Conservation (phyloP, 1,140 invertebrate genomes). For the Protaetia brevitarsis region DNA sequence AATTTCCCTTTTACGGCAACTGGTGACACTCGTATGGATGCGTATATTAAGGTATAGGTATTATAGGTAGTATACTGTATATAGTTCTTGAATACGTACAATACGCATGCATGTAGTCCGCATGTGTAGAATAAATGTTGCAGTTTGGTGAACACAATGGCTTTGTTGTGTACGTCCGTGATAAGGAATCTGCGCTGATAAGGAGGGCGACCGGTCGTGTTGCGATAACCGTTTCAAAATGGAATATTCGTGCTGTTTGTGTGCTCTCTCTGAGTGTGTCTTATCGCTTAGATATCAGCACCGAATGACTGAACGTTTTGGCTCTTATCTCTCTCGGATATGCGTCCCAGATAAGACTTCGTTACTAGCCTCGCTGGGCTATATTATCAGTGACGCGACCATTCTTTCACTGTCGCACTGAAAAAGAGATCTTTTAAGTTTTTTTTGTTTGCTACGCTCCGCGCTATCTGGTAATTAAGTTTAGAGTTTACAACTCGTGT, state of each 20-base stretch:
- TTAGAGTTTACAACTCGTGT: not conserved
- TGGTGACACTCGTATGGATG: too few relatives aligned
- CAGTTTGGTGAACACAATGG: slow-evolving; percentile 36
- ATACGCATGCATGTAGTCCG: too few relatives aligned
- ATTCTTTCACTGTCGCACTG: not conserved
- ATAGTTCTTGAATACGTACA: too few relatives aligned
- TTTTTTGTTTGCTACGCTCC: slow-evolving; percentile 8
- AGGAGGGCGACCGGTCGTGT: slow-evolving; percentile 42
- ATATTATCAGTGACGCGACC: slow-evolving; percentile 17
- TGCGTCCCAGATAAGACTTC: slow-evolving; percentile 21
- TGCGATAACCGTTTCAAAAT: slow-evolving; percentile 44
- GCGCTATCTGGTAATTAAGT: slow-evolving; percentile 11
- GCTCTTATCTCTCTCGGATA: slow-evolving; percentile 32
- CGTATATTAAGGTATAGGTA: too few relatives aligned
- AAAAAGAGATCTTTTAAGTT: slow-evolving; percentile 10
- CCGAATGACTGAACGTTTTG: slow-evolving; percentile 38
- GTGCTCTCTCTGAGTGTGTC: slow-evolving; percentile 24
- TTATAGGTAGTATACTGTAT: too few relatives aligned
- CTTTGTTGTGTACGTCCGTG: slow-evolving; percentile 42
- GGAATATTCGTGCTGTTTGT: slow-evolving; percentile 46
- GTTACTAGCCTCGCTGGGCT: slow-evolving; percentile 5
- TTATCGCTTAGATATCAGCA: slow-evolving; percentile 38
- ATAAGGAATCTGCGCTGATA: slow-evolving; percentile 44
- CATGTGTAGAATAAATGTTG: slow-evolving; percentile 20
- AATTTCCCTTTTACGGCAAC: too few relatives aligned